Base-by-base conservation (phyloP, 2,888 invertebrate genomes). In the Ornithoptera alexandrae region DNA sequence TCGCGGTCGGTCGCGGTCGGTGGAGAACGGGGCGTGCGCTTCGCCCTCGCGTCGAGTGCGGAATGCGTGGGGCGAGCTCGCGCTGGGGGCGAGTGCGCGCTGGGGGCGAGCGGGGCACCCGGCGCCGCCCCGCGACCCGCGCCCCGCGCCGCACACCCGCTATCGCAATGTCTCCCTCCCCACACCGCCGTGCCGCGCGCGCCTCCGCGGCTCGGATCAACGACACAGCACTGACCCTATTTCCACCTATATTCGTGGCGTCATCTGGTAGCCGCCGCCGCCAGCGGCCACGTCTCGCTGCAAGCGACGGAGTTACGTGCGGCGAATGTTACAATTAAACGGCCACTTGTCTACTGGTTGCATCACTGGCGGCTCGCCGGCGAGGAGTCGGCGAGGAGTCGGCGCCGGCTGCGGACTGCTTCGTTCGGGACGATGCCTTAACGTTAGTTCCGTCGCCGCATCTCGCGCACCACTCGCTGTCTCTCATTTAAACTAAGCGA, bases 191-290 rank as follows among this genome's bases (percentile, higher is more conserved):
- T 76, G 73, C 71, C 72, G 68, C 77, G 71, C 72, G 79, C 81
- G 79, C 84, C 82, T 77, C 74, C 75, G 79, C 74, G 2, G 46
- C 73, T 79, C 88, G 86, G 89, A 88, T 85, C 90, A 89, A 90
- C 88, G 89, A 89, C 89, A 89, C 88, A 88, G 82, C 85, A 84
- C 85, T 89, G 88, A 89, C 89, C 89, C 84, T 89, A 87, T 89
- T 89, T 88, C 86, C 80, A 85, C 84, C 83, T 80, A 77, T 86
- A 84, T 83, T 85, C 83, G 86, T 85, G 84, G 89, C 90, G 89
- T 90, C 89, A 89, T 87, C 86, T 90, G 88, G 89, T 89, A 89
- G 89, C 89, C 79, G 83, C 78, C 80, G 83, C 85, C 83, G 86
- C 88, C 85, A 84, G 80, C 73, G 86, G 90, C 88, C 82, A 86